phyloP scores from a whole-genome alignment of 2,888 invertebrate species.

The Platerodrilus igneus region DNA sequence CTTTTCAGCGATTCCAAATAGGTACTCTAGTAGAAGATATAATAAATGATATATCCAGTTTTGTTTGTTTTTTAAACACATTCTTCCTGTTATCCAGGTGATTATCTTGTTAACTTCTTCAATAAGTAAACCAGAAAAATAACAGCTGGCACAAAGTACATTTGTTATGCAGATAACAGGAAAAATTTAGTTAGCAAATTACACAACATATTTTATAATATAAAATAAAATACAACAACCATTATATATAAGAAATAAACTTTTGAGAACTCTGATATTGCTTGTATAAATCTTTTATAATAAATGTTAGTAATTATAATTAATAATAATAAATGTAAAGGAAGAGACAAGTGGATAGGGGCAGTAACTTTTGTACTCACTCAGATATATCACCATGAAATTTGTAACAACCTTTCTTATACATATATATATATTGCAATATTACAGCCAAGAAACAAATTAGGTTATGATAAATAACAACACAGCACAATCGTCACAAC shows the following conservation, averaged over 20 bases:
- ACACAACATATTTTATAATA: conserved; percentile 2
- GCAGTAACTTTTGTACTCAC: conserved; percentile 47
- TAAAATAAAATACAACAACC: conserved; percentile 17
- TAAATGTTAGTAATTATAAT: conserved; percentile 39
- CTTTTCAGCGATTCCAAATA: conserved; percentile 35
- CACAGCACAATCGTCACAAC: conserved; percentile 36
- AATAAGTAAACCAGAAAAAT: no score
- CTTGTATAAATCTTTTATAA: conserved; percentile 45
- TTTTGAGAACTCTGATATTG: conserved; percentile 41
- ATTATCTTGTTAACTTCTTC: no score
- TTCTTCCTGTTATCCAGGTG: no score
- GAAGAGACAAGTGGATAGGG: conserved; percentile 34
- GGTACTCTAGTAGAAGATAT: conserved; percentile 48
- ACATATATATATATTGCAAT: conserved; percentile 14
- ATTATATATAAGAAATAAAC: conserved; percentile 30
- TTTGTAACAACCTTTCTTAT: conserved; percentile 43
- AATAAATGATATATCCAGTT: conserved; percentile 19
- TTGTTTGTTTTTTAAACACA: conserved; percentile 12
- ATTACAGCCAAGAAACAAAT: conserved; percentile 4
- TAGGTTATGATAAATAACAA: conserved; percentile 37
- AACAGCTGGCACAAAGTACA: no score
- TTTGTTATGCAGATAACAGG: neutral
- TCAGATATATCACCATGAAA: conserved; percentile 44
- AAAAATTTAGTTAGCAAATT: conserved; percentile 1
- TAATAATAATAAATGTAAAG: conserved; percentile 37